Evolutionary conservation across 2,113 vertebrate species (phyloP).

Genomic region (Maccullochella peelii): DNA sequence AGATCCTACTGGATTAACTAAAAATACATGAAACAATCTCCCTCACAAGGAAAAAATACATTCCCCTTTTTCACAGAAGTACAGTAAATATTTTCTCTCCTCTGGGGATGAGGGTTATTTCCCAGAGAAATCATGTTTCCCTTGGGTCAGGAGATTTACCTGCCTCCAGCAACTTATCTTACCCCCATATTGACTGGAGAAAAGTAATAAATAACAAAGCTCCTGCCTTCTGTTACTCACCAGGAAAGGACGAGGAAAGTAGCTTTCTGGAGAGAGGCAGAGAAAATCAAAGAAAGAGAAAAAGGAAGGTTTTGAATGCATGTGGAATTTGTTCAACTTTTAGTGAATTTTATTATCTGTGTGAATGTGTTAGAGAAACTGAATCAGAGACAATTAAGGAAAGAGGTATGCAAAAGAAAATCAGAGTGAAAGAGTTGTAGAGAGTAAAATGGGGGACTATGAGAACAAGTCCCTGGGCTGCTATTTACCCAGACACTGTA

Average conservation of each 20-base stretch:
- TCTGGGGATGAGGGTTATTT: neutral
- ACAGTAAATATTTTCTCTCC: slow-evolving; percentile 6
- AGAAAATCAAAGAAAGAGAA: neutral
- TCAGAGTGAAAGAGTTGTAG: too few relatives aligned
- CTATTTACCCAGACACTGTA: slow-evolving; percentile 41
- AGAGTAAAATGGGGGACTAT: neutral
- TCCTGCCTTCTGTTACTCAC: neutral
- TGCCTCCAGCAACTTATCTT: neutral
- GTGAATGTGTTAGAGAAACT: neutral
- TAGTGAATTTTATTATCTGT: neutral
- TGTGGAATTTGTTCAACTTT: neutral
- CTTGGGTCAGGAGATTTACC: neutral
- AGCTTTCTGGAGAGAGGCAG: neutral
- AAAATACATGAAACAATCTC: neutral
- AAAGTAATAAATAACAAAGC: neutral
- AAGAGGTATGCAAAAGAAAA: neutral
- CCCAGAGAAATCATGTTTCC: neutral
- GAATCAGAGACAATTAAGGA: neutral
- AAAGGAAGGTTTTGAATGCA: neutral
- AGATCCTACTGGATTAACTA: neutral
- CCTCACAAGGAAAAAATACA: neutral
- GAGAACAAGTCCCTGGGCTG: neutral
- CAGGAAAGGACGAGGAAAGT: neutral
- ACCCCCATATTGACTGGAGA: neutral
- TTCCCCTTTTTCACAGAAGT: neutral